Percentiles rank a stretch among this genome's conserved stretches.
Evolutionary conservation across 2,113 vertebrate genomes (phyloP).

Genomic region (Turdus rufiventris): DNA sequence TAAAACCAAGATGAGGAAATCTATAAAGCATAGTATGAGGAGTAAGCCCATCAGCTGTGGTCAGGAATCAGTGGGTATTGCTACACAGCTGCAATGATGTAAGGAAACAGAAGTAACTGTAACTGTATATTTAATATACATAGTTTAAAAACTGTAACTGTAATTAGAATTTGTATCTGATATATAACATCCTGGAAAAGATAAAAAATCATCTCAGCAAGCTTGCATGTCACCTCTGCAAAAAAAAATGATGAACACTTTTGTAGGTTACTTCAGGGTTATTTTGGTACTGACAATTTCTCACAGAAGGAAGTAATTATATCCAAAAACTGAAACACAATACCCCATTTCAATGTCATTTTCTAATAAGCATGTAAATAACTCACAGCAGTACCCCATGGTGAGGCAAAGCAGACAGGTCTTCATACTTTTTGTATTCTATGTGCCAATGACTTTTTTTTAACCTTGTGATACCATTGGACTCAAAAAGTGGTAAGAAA

Average conservation of each 20-base stretch:
- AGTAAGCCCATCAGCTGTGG: not conserved
- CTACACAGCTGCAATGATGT: not conserved
- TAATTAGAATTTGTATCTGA: not conserved
- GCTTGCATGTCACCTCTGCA: not conserved
- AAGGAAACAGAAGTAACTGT: not conserved
- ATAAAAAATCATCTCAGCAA: not conserved
- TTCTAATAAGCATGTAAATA: not conserved
- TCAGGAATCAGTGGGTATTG: not conserved
- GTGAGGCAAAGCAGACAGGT: not conserved
- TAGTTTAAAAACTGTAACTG: not conserved
- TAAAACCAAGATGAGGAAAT: not conserved
- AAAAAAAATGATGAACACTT: not conserved
- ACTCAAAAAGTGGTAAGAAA: not conserved
- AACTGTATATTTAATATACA: not conserved
- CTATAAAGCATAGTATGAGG: not conserved
- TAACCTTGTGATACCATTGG: not conserved
- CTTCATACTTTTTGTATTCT: not conserved
- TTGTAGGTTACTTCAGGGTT: not conserved
- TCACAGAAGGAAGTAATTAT: not conserved
- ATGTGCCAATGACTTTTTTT: not conserved
- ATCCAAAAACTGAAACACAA: not conserved
- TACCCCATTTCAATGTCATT: not conserved
- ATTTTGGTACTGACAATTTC: not conserved
- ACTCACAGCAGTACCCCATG: not conserved
- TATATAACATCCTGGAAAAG: not conserved